Base-by-base conservation (phyloP, 2,113 vertebrate species). In the Callaeas wilsoni region DNA sequence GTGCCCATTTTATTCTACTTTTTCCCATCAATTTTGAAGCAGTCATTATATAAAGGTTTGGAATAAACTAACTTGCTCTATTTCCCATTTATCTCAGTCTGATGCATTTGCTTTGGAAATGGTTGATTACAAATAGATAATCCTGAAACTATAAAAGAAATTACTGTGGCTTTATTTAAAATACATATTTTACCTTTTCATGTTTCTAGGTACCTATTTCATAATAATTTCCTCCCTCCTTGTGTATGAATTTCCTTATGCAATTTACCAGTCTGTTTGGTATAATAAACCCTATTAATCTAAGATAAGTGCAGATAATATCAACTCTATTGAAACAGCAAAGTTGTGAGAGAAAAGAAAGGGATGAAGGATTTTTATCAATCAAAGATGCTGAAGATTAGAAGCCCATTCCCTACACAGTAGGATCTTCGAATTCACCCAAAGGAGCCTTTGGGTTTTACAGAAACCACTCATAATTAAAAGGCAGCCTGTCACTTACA, bases 201-300 rank as follows among this genome's bases (percentile, higher is more conserved):
- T 35, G 47, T 69, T 92, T 75, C 83, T 94, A 95, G 60, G 79
- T 74, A 93, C 44, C 12, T 75, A 17, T 50, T 74, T 42, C 35
- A 32, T 82, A 91, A 90, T 56, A 68, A 91, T 57, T 93, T 89
- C 46, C 46, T 71, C 82, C 57, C 19, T 96, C 46, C 47, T 89
- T 63, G 49, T 96, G 76, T 62, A 96, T 64, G 71, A 96, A 90
- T 93, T 97, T 97, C 49, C 56, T 92, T 86, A 89, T 64, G 39
- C 37, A 87, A 89, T 93, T 87, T 92, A 56, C 19, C 89, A 93
- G 44, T 2, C 9, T 41, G n/a, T 68, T 77, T 68, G 6, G 26
- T 87, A 89, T 83, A 59, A 89, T 44, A 89, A 80, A 96, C 13
- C 22, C 35, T 78, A 44, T 78, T 93, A 94, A 97, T 93, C 77